phyloP scores from a whole-genome alignment of 2,888 invertebrate genomes.

The Hydroisotoma schaefferi region DNA sequence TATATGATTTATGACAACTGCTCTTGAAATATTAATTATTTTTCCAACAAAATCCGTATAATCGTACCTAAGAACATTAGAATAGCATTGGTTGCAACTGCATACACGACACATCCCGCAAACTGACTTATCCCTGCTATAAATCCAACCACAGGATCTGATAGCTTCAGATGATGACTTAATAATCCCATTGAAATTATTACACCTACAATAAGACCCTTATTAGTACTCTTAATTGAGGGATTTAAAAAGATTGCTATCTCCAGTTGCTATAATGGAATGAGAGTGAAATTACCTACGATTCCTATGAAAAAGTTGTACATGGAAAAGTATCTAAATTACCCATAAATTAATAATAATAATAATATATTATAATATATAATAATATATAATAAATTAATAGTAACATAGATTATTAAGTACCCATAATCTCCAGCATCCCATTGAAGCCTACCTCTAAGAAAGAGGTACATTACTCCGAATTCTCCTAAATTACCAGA shows the following conservation, averaged over 20 bases:
- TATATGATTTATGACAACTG: no score
- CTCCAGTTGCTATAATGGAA: not conserved
- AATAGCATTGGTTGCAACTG: constrained; percentile 72
- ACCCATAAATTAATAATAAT: no score
- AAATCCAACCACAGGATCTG: constrained; percentile 80
- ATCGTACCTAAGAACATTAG: constrained; percentile 72
- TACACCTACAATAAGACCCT: no score
- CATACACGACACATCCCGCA: constrained; percentile 76
- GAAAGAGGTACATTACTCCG: constrained; percentile 38
- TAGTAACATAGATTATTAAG: no score
- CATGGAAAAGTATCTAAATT: no score
- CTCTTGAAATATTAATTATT: no score
- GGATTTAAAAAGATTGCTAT: not conserved
- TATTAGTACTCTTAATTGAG: no score
- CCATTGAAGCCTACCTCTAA: constrained; percentile 34
- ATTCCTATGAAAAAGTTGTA: constrained; percentile 37
- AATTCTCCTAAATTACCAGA: constrained; percentile 33
- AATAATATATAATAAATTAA: no score
- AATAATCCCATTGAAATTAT: constrained; percentile 70
- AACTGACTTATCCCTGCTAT: constrained; percentile 82
- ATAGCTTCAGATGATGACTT: constrained; percentile 74
- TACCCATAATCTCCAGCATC: constrained; percentile 31
- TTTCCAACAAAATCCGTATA: no score
- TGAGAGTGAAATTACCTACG: constrained; percentile 10
- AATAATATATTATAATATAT: no score